Evolutionary conservation across 1,140 invertebrate genomes (phyloP), one percentile per base, ranked within the genome.

Genomic region (Philaenus spumarius): DNA sequence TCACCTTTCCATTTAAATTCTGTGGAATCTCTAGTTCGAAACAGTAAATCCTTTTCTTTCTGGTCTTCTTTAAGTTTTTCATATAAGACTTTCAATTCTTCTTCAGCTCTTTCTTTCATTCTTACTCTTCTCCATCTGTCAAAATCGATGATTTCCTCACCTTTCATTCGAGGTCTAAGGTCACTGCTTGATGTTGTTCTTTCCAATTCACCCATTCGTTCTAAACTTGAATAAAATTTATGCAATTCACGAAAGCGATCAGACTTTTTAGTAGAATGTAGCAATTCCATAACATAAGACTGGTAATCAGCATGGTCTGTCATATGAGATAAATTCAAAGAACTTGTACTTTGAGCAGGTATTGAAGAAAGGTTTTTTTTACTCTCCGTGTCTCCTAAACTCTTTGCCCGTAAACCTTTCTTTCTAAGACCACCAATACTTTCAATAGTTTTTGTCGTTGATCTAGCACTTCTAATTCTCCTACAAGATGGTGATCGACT

Each of bases 211-310:
- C 84, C 85, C 45, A 95, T 84, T 68, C 90, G 81, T 72, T 95
- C 93, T 35, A 96, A 77, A 62, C 85, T 90, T 24, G 83, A 77
- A 70, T 94, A 96, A 69, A 95, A 90, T 43, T 87, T 84, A 68
- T 89, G 86, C 5, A 97, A 75, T 59, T 93, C 90, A 58, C 85
- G 82, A 72, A 96, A 96, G 48, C 86, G 81, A 56, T 86, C 84
- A 1, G 87, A 91, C 68, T 84, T 84, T 42, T 79, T 80, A 63
- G 81, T 82, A 0, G 82, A 82, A 68, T 90, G 85, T 57, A 87
- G 71, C 57, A 86, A 73, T 60, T 90, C 87, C 2, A 82, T 67
- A 34, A 90, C 78, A 63, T 89, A 89, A 53, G 79, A 78, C 61
- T 83, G 82, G 67, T 86, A 86, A 52, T 86, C 77, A 53, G 50